phyloP scores from a whole-genome alignment of 2,113 vertebrate species.

The Daphoenositta chrysoptera region DNA sequence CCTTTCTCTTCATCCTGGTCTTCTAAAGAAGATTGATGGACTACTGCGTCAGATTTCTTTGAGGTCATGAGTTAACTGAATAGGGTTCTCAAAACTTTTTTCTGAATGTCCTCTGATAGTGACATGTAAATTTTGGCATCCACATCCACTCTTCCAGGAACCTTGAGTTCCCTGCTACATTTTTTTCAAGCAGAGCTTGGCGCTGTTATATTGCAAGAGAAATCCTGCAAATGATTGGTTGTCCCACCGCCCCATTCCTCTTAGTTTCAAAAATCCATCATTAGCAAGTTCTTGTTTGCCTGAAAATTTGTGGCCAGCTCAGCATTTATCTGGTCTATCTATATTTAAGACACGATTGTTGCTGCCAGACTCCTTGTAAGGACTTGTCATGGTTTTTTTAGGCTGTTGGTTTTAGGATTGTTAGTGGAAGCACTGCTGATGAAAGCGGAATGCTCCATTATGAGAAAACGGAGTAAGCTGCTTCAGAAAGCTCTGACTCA shows the following conservation, averaged over 20 bases:
- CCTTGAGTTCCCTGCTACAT: neutral
- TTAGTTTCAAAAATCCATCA: neutral
- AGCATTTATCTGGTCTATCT: neutral
- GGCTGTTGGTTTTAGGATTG: neutral
- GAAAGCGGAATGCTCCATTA: neutral
- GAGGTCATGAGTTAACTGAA: neutral
- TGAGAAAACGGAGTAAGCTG: neutral
- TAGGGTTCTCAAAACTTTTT: neutral
- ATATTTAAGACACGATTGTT: slow-evolving; percentile 8
- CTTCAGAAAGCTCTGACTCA: slow-evolving; percentile 18
- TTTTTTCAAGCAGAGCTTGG: neutral
- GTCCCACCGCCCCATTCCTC: neutral
- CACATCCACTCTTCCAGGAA: neutral
- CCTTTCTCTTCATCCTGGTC: neutral
- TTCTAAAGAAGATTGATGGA: neutral
- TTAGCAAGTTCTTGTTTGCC: neutral
- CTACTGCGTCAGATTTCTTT: neutral
- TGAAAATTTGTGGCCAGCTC: neutral
- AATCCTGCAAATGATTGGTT: neutral
- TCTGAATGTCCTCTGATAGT: neutral
- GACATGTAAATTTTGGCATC: neutral
- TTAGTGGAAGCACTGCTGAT: slow-evolving; percentile 1
- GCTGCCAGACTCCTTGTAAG: neutral
- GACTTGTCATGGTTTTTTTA: neutral
- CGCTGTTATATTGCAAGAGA: neutral